Base-by-base conservation (phyloP, 2,797 vertebrate species). In the Pangasius mekongensis region DNA sequence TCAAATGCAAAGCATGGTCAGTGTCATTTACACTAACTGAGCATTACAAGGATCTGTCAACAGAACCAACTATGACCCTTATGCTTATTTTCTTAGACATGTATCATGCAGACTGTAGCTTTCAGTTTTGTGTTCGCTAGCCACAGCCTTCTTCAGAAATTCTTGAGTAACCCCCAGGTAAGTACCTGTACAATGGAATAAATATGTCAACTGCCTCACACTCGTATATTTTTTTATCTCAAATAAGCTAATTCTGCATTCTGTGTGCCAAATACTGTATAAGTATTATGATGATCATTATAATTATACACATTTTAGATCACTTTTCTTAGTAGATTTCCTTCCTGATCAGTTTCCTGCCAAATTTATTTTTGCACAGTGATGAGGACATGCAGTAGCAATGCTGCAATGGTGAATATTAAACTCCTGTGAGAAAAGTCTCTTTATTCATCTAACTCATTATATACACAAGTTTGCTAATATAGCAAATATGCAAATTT, bases 401-500 rank as follows among this genome's bases (percentile, higher is more conserved):
- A 16, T 1, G 27, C 27, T 52, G 27, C 2, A 77, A 77, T 8
- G 22, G 33, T 36, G 49, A 78, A 77, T 30, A 54, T 13, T n/a
- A 76, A 49, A 80, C 7, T 60, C 22, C 0, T 62, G 10, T 69
- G 10, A 74, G 69, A 54, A 85, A 78, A 16, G 30, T 74, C 20
- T 60, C 33, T 88, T 88, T 73, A 86, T 89, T 90, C 49, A 58
- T 86, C 81, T 43, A 33, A 86, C 56, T 84, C 27, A 87, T 2
- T 33, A 30, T 52, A 54, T 67, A 88, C 62, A 87, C 71, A 27
- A 43, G 80, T 16, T 91, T 93, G 91, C 91, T 92, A 92, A 91
- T 93, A 89, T 93, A 92, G 92, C 91, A 90, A 90, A 90, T 54
- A 56, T 49, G 11, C 24, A n/a, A 20, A 10, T 71, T 86, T 66